These are phyloP conservation scores for Penaeus chinensis DNA, from an alignment of 1,140 invertebrate genomes.

Conservation along the genomic window DNA sequence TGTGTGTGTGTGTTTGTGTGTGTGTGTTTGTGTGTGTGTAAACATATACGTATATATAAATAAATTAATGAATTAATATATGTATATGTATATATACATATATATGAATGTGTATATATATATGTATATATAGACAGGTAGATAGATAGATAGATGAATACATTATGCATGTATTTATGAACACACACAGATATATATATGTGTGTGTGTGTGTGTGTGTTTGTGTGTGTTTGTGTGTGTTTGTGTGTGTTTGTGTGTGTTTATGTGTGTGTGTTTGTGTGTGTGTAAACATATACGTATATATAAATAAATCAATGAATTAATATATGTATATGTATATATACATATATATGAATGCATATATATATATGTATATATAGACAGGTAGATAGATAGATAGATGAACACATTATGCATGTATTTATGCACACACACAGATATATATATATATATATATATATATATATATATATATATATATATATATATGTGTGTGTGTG, in stretches of 20 bases:
- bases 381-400: neutral
- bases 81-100: neutral
- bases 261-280: neutral
- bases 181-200: neutral
- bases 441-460: neutral
- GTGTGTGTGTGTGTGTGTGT: neutral
- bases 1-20: no score
- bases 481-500: neutral
- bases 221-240: neutral
- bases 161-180: neutral
- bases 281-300: neutral
- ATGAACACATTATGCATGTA: neutral
- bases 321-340: neutral
- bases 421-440: no score
- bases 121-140: neutral
- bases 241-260: neutral
- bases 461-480: neutral
- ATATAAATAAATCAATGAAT: neutral
- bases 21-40: no score
- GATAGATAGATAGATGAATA: neutral
- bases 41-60: neutral
- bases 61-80: neutral
- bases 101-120: neutral
- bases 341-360: no score
- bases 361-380: neutral